Evolutionary conservation across 2,888 invertebrate genomes (phyloP).

Genomic region (Teleogryllus oceanicus): DNA sequence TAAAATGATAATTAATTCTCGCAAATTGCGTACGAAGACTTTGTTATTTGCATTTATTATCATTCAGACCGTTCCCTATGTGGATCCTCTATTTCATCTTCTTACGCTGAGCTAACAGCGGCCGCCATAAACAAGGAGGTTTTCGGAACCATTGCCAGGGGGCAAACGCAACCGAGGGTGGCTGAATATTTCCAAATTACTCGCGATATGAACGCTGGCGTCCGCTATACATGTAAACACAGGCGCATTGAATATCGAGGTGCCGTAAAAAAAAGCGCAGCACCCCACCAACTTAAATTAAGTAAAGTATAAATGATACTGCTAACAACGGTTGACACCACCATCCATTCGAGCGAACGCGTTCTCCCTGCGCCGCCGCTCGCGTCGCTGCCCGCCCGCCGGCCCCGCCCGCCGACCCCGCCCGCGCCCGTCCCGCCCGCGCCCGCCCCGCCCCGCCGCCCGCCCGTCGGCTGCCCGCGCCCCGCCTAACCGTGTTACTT

Average conservation of each 20-base stretch:
- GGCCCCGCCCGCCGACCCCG: not conserved
- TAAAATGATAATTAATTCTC: conserved; percentile 1
- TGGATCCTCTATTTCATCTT: conserved; percentile 3
- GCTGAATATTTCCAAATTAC: conserved; percentile 2
- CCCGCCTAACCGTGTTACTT: conserved; percentile 21
- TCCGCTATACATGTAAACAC: conserved; percentile 18
- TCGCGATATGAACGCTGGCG: not conserved
- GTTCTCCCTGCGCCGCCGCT: not conserved
- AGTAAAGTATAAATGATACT: conserved; percentile 32
- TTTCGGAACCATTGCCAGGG: not conserved
- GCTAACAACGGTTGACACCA: conserved; percentile 33
- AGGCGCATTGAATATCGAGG: conserved; percentile 11
- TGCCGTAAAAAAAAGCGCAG: not conserved
- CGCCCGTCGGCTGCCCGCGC: not conserved
- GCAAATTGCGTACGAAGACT: not conserved
- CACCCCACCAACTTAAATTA: conserved; percentile 26
- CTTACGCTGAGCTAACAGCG: not conserved
- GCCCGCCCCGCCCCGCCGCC: not conserved
- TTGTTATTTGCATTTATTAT: not conserved
- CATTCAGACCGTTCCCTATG: not conserved
- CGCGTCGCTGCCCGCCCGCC: not conserved
- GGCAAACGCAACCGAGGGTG: not conserved
- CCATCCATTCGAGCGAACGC: conserved; percentile 27
- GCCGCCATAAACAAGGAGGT: not conserved
- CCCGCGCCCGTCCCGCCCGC: not conserved